Conservation (phyloP, 2,888 invertebrate species). For the Orthosia cruda region DNA sequence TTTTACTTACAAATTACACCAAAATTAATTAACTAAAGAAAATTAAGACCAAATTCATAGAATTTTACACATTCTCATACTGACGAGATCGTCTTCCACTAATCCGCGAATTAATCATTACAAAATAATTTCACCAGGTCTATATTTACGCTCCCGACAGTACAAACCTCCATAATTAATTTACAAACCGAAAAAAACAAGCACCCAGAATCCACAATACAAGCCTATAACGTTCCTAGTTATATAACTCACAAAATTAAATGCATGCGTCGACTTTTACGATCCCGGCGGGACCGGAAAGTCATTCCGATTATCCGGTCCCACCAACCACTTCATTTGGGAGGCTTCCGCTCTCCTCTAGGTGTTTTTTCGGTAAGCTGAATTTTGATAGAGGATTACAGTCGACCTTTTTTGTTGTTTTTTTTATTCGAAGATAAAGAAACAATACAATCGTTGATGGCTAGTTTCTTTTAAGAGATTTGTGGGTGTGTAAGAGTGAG, state of each 20-base stretch:
- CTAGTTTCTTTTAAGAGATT: constrained; percentile 32
- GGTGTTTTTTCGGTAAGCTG: constrained; percentile 79
- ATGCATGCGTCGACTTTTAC: constrained; percentile 88
- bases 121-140: not conserved
- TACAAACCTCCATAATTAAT: constrained; percentile 67
- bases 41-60: no score
- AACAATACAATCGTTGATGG: constrained; percentile 49
- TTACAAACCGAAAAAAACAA: constrained; percentile 44
- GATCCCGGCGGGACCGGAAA: constrained; percentile 82
- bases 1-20: no score
- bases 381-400: constrained; percentile 76
- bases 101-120: no score
- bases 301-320: constrained; percentile 84
- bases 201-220: constrained; percentile 44
- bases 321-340: constrained; percentile 81
- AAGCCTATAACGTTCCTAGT: constrained; percentile 54
- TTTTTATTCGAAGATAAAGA: constrained; percentile 34
- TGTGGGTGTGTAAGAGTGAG: constrained; percentile 3
- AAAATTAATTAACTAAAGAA: no score
- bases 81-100: no score
- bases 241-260: constrained; percentile 84
- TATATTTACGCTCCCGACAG: not conserved
- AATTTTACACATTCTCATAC: no score
- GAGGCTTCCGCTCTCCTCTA: constrained; percentile 72
- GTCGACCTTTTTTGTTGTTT: constrained; percentile 61